Percentiles rank a stretch among this genome's conserved stretches.
Conservation (phyloP, 2,888 invertebrate species). For the Eristalis tenax region DNA sequence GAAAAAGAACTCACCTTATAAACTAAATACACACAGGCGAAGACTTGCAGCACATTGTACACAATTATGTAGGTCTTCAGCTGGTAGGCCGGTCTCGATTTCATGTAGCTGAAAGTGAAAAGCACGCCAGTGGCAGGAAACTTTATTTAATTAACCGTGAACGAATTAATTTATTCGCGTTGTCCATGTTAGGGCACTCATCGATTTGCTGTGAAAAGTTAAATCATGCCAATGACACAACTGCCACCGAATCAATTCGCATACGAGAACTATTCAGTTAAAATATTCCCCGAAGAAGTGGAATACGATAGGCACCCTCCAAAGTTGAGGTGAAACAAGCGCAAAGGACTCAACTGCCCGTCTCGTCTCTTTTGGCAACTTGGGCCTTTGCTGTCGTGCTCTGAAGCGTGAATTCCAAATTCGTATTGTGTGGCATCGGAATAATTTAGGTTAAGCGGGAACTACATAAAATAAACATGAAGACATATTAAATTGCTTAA, state of each 20-base stretch:
- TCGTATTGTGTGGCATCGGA: background rate
- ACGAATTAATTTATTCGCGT: background rate
- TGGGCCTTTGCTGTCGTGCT: background rate
- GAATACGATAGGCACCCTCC: background rate
- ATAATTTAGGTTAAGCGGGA: background rate
- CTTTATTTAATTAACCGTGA: background rate
- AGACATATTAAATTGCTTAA: background rate
- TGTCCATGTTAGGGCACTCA: background rate
- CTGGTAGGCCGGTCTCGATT: constrained; percentile 85
- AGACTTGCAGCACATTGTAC: constrained; percentile 92
- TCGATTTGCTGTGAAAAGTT: background rate
- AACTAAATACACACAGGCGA: constrained; percentile 76
- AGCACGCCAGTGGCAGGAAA: background rate
- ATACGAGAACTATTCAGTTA: background rate
- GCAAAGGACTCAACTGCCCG: background rate
- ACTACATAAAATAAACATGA: background rate
- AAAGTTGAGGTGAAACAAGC: background rate
- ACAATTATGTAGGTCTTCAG: constrained; percentile 86
- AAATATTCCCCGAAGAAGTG: background rate
- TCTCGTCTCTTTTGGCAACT: background rate
- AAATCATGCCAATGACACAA: background rate
- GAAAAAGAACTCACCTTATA: constrained; percentile 73
- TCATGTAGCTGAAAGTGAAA: constrained; percentile 83
- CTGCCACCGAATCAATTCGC: background rate
- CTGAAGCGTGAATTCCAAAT: background rate